These are phyloP conservation scores for Kryptolebias ocellatus DNA, from an alignment of 2,797 vertebrate genomes.

Conservation along the genomic window DNA sequence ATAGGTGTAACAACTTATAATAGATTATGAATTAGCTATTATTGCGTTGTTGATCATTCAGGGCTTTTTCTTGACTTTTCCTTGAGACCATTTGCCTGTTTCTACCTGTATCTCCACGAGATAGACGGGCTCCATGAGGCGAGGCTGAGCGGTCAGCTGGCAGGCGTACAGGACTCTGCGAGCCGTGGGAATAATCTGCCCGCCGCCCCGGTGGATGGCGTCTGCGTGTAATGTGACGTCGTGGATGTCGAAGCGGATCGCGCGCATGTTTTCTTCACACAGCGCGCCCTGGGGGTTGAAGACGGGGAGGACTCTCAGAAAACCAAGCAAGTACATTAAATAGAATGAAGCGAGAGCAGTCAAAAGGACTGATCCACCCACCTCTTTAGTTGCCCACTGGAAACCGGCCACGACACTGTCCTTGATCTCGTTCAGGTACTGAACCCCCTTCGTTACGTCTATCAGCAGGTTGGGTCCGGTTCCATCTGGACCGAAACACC, in stretches of 20 bases:
- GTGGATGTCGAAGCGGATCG: slow-evolving; percentile 89
- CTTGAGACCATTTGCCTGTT: background rate
- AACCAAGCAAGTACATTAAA: background rate
- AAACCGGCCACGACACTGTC: slow-evolving; percentile 96
- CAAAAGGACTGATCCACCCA: slow-evolving; percentile 41
- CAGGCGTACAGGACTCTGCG: slow-evolving; percentile 91
- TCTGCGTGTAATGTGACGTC: slow-evolving; percentile 94
- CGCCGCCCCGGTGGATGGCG: slow-evolving; percentile 93
- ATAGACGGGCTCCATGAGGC: slow-evolving; percentile 95
- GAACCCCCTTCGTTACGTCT: slow-evolving; percentile 94
- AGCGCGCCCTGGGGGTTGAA: slow-evolving; percentile 84
- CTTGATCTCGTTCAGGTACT: slow-evolving; percentile 99
- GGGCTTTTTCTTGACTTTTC: background rate
- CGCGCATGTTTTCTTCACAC: slow-evolving; percentile 96
- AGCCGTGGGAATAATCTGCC: slow-evolving; percentile 96
- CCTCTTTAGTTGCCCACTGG: slow-evolving; percentile 98
- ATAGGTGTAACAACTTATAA: background rate
- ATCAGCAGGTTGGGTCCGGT: slow-evolving; percentile 92
- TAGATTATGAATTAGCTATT: background rate
- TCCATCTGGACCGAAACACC: slow-evolving; percentile 95
- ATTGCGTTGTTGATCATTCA: background rate
- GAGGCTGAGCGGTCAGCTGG: slow-evolving; percentile 90
- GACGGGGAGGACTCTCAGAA: background rate
- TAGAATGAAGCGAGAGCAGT: background rate
- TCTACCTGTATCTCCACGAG: slow-evolving; percentile 96